Conservation (phyloP, 2,797 vertebrate species). For the Prionace glauca region DNA sequence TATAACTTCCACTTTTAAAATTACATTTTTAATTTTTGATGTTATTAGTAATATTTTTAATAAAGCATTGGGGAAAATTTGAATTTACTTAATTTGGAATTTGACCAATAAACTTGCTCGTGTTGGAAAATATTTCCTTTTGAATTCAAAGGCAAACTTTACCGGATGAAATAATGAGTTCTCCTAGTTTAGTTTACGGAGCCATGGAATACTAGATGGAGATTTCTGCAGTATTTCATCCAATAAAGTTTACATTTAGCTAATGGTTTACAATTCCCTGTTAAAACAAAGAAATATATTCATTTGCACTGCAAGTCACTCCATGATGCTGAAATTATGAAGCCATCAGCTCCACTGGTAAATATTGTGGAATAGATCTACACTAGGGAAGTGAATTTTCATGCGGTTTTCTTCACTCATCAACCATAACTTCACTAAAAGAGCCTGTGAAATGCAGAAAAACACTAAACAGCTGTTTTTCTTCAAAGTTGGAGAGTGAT, state of each 20-base stretch:
- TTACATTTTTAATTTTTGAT: background rate
- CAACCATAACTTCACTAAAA: background rate
- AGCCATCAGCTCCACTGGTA: background rate
- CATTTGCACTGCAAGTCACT: background rate
- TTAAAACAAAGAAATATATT: background rate
- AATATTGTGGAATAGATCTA: background rate
- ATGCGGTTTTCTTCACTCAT: background rate
- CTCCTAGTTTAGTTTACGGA: background rate
- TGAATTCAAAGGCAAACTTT: background rate
- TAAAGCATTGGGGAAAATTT: background rate
- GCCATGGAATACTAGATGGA: background rate
- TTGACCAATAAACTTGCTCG: background rate
- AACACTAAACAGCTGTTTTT: background rate
- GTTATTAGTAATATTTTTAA: background rate
- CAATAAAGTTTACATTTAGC: background rate
- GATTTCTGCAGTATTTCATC: background rate
- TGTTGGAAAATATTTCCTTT: background rate
- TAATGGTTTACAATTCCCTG: background rate
- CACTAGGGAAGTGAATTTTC: background rate
- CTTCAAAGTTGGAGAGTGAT: background rate
- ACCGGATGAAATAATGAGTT: no score
- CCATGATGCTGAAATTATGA: background rate
- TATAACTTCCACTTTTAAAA: background rate
- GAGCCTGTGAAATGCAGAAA: background rate
- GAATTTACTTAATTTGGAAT: background rate